Base-by-base conservation (phyloP, 2,113 vertebrate genomes). In the Colinus virginianus region DNA sequence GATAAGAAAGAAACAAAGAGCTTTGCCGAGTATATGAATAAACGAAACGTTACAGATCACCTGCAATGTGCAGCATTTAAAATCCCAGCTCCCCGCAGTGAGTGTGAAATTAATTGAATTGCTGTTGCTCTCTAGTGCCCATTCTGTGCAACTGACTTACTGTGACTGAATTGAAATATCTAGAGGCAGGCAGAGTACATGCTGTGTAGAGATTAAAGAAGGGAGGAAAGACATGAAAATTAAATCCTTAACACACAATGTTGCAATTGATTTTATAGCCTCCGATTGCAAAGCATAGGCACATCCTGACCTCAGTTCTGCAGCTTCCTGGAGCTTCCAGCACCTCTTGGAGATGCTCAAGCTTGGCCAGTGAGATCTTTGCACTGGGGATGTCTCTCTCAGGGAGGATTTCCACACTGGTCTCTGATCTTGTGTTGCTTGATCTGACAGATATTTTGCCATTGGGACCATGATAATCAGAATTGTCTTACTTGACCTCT, bases 161-260 rank as follows among this genome's bases (percentile, higher is more conserved):
- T 92, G 92, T 94, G 90, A 95, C 90, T 96, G 90, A 94, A 96
- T 96, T 96, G 92, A 96, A 94, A 96, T 89, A 93, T 88, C 94
- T 92, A 79, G 94, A 96, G 96, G 96, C 96, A 96, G 92, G 95
- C 93, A 86, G 92, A 86, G 74, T 79, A 84, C 96, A 93, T 94
- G 94, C 96, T 90, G 97, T n/a, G 96, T 81, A 80, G 92, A 90
- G 96, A 96, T 96, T 94, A 96, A 97, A 97, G 93, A 94, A 94
- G 53, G 88, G 90, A 94, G 90, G 64, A 43, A 84, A 96, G 93
- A 95, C 87, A 84, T 69, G 93, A 89, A 95, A 95, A 95, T 95
- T 88, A 92, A 95, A 92, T 91, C 92, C 90, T 97, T 91, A 93
- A 94, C 91, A 88, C 71, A 74, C 75, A 92, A 90, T 30, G 46